These are phyloP conservation scores for Otus sunia DNA, from an alignment of 2,113 vertebrate species.

Conservation along the genomic window DNA sequence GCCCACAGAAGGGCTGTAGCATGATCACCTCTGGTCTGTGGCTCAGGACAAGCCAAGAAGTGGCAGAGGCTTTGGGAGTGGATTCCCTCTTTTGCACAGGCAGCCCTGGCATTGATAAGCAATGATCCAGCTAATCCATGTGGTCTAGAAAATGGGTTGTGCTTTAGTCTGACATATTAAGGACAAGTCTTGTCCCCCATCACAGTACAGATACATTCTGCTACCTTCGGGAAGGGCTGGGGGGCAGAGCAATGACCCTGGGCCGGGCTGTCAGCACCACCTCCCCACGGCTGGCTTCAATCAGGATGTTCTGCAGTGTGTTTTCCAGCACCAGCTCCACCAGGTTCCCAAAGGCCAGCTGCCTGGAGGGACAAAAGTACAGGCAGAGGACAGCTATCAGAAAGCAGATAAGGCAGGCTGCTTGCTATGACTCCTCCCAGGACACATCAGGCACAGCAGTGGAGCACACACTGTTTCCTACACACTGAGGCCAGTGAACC, in stretches of 20 bases:
- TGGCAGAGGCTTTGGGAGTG: neutral
- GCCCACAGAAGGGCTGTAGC: neutral
- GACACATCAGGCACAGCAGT: neutral
- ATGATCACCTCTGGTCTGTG: neutral
- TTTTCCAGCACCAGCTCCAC: slow-evolving; percentile 83
- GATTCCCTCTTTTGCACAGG: neutral
- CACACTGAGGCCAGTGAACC: neutral
- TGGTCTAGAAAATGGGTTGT: neutral
- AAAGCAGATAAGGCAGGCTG: neutral
- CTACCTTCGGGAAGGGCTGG: slow-evolving; percentile 44
- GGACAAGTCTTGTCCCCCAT: neutral
- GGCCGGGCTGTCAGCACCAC: slow-evolving; percentile 81
- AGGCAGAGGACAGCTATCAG: neutral
- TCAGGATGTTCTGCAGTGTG: slow-evolving; percentile 87
- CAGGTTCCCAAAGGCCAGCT: slow-evolving; percentile 72
- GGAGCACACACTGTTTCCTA: neutral
- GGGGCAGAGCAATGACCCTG: slow-evolving; percentile 74
- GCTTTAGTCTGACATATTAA: neutral
- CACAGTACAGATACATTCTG: neutral
- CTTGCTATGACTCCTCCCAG: neutral
- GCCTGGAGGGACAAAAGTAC: slow-evolving; percentile 56
- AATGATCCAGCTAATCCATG: neutral
- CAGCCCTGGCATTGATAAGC: neutral
- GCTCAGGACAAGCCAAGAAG: neutral
- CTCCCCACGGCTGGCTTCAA: slow-evolving; percentile 86